Evolutionary conservation across 2,797 vertebrate genomes (phyloP).

Genomic region (Periparus ater): DNA sequence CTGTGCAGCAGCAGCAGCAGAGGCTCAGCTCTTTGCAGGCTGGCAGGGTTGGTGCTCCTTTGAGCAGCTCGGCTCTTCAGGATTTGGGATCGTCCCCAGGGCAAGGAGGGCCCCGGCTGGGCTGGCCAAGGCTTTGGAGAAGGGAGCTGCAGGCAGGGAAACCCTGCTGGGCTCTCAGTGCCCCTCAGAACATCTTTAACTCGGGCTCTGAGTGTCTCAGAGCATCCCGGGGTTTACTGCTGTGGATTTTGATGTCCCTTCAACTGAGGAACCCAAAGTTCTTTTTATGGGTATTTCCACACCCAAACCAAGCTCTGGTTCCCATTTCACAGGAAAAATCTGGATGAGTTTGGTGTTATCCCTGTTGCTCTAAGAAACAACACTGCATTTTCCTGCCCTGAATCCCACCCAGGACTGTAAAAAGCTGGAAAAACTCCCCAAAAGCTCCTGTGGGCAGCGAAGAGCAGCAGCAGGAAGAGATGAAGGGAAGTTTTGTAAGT

Average conservation of each 20-base stretch:
- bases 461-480: background rate
- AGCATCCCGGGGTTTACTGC: background rate
- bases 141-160: background rate
- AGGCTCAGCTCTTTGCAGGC: background rate
- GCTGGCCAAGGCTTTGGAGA: conserved; percentile 23
- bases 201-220: background rate
- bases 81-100: conserved; percentile 30
- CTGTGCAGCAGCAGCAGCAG: background rate
- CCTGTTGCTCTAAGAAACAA: background rate
- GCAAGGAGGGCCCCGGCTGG: background rate
- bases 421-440: background rate
- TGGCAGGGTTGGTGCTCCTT: background rate
- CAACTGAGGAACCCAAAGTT: background rate
- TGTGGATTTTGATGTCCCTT: background rate
- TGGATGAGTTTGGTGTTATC: background rate
- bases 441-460: accelerated
- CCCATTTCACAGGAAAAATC: background rate
- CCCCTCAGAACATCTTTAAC: background rate
- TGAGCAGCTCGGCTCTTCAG: conserved; percentile 28
- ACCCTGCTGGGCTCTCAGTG: background rate
- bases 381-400: background rate
- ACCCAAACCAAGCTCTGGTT: background rate
- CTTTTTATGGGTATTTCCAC: background rate
- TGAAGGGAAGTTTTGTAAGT: background rate
- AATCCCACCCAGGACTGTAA: background rate